phyloP scores from a whole-genome alignment of 2,888 invertebrate species.

The Nomada ruficornis region DNA sequence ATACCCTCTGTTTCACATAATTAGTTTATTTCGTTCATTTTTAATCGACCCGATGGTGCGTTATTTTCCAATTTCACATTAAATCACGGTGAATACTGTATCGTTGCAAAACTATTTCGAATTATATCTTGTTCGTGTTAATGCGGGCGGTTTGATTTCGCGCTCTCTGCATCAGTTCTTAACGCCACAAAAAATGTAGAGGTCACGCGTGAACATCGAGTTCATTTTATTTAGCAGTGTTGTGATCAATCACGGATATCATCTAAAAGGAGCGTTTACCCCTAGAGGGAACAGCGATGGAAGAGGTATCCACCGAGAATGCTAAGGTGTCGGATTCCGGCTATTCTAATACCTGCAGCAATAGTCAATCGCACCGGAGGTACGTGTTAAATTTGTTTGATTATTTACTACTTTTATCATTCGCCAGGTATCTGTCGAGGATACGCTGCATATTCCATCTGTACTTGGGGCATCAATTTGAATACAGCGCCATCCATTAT shows the following conservation, averaged over 20 bases:
- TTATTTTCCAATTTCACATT: neutral
- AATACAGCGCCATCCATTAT: constrained; percentile 23
- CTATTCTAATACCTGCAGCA: constrained; percentile 92
- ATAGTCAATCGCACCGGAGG: constrained; percentile 93
- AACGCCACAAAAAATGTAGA: constrained; percentile 18
- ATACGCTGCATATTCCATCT: no score
- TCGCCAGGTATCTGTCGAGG: neutral
- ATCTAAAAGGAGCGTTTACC: constrained; percentile 2
- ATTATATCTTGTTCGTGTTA: neutral
- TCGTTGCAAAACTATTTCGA: neutral
- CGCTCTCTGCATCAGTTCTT: neutral
- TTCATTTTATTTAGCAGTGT: constrained; percentile 51
- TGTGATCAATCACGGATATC: constrained; percentile 50
- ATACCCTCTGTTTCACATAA: neutral
- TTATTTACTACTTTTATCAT: neutral
- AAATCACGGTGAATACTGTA: constrained; percentile 25
- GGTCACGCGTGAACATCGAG: constrained; percentile 43
- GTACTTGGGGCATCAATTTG: neutral
- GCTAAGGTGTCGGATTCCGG: constrained; percentile 92
- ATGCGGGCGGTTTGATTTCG: neutral
- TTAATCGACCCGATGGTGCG: constrained; percentile 1
- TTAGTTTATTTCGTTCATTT: constrained; percentile 2
- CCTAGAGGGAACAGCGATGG: constrained; percentile 51
- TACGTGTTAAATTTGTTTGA: constrained; percentile 79
- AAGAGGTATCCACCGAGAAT: constrained; percentile 82